Evolutionary conservation across 2,113 vertebrate species (phyloP), one percentile per base, ranked within the genome.

Genomic region (Ciconia stormi): DNA sequence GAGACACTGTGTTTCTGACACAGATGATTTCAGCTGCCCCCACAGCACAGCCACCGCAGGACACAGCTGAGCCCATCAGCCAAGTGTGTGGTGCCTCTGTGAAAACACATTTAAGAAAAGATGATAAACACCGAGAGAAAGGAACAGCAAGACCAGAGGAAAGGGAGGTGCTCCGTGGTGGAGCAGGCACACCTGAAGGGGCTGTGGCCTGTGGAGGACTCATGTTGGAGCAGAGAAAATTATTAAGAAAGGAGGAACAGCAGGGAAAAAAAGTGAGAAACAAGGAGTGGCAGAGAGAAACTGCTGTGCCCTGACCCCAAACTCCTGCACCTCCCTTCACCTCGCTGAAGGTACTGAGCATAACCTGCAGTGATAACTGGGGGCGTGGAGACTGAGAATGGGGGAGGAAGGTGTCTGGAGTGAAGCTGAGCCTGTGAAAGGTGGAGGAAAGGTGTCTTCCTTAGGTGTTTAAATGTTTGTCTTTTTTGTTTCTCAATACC

Each of bases 301-400:
- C 32, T 5, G 1, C 13, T 52, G 17, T 56, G 17, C 26, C 13
- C 10, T 47, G 9, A 66, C 9, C 23, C 16, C 26, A 82, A 0
- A 6, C 13, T 66, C 5, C 2, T 6, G 29, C 7, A 40, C 13
- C 2, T 0, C 9, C 27, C 3, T 1, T 23, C 3, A 2, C n/a
- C 38, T 72, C 1, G 2, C 7, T 0, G 0, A 63, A 49, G 70
- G 6, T 6, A 10, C 16, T 47, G 40, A 56, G 4, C 23, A n/a
- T 15, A 61, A 42, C 26, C 40, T 61, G 29, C 11, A 44, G 29
- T 19, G 11, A 32, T 27, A 38, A n/a, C 22, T 6, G 5, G 6
- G 7, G 4, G 1, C 49, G 9, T 66, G 36, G 34, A 70, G 55
- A 20, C 13, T 47, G 36, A 7, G 16, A 85, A 44, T 10, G 3